Evolutionary conservation across 2,888 invertebrate species (phyloP).

Genomic region (Plutella xylostella): DNA sequence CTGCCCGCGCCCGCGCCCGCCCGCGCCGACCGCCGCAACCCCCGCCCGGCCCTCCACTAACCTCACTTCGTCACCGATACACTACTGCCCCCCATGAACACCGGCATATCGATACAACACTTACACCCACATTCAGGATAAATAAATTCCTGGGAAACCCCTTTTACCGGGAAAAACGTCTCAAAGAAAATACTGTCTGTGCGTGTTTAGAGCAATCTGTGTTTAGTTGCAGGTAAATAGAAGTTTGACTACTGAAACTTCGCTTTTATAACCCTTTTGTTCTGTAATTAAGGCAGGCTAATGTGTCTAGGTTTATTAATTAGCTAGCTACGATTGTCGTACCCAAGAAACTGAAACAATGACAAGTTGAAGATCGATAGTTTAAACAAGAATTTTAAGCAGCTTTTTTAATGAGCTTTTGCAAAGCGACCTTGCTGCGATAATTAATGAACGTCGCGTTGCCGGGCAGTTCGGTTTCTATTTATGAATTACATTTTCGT

Average conservation of each 20-base stretch:
- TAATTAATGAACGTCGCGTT: too few species aligned
- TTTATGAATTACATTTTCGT: not conserved
- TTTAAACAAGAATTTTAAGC: not conserved
- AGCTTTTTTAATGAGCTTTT: not conserved
- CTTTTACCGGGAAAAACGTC: not conserved
- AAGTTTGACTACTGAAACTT: too few species aligned
- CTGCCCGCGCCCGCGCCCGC: slow-evolving; percentile 64
- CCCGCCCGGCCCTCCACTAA: slow-evolving; percentile 38
- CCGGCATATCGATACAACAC: too few species aligned
- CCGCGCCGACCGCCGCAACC: slow-evolving; percentile 35
- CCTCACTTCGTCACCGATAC: slow-evolving; percentile 41
- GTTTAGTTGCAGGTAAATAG: too few species aligned
- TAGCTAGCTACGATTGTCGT: too few species aligned
- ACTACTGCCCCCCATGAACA: slow-evolving; percentile 6
- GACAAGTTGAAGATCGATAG: not conserved
- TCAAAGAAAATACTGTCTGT: not conserved
- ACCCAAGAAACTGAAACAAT: too few species aligned
- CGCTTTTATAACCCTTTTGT: too few species aligned
- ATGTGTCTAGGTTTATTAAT: too few species aligned
- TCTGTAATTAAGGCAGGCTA: too few species aligned
- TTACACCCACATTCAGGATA: too few species aligned
- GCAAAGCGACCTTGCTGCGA: not conserved
- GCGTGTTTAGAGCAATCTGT: too few species aligned
- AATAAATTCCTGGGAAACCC: not conserved
- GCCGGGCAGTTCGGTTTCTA: not conserved